Percentiles rank a stretch among this genome's conserved stretches.
These are phyloP conservation scores for Pelodiscus sinensis DNA, from an alignment of 2,113 vertebrate genomes.

Conservation along the genomic window DNA sequence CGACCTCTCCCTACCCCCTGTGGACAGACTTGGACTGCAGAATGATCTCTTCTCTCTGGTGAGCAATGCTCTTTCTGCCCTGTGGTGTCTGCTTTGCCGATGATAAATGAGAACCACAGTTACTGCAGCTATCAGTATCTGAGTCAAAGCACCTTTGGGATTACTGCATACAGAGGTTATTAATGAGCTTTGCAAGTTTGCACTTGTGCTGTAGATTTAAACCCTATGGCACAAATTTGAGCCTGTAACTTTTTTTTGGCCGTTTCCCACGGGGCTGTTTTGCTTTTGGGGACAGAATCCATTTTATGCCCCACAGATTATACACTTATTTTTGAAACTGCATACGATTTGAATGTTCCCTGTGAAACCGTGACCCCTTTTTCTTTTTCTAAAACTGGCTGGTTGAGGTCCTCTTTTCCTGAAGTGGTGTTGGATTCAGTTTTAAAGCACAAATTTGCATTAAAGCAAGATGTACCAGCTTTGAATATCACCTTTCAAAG, in stretches of 20 bases:
- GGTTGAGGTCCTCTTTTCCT: neutral
- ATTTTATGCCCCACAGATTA: neutral
- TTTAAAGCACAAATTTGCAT: constrained; percentile 7
- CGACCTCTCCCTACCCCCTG: constrained; percentile 93
- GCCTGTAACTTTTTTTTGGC: neutral
- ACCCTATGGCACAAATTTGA: constrained; percentile 3
- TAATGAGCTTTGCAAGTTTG: constrained; percentile 13
- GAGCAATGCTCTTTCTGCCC: constrained; percentile 45
- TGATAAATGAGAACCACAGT: neutral
- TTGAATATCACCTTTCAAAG: constrained; percentile 26
- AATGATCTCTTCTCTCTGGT: constrained; percentile 98
- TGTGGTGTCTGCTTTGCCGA: neutral
- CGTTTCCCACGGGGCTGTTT: neutral
- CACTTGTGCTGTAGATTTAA: neutral
- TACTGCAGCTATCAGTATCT: neutral
- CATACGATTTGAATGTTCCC: neutral
- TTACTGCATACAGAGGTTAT: neutral
- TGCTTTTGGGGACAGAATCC: neutral
- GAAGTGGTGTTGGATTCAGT: constrained; percentile 19
- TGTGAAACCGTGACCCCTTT: constrained; percentile 24
- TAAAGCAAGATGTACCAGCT: constrained; percentile 19
- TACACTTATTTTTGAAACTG: neutral
- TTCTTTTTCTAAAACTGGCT: constrained; percentile 20
- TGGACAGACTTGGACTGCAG: constrained; percentile 95
- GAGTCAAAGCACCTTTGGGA: constrained; percentile 33